Evolutionary conservation across 2,113 vertebrate species (phyloP).

Genomic region (Semnornis frantzii): DNA sequence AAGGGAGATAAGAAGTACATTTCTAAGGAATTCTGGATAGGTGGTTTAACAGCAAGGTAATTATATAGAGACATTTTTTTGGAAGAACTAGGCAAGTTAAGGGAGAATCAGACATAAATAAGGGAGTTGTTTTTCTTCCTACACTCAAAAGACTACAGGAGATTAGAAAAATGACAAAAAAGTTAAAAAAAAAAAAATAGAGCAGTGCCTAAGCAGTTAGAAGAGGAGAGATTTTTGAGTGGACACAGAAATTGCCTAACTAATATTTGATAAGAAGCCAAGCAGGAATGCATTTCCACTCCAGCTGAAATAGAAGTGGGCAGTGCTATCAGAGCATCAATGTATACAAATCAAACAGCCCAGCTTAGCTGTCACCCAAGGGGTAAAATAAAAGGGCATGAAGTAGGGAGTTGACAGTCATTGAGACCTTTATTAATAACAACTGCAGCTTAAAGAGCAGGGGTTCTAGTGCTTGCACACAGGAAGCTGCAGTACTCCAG

Average conservation of each 20-base stretch:
- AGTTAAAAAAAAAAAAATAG: not conserved
- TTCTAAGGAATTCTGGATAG: conserved; percentile 55
- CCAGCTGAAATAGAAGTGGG: conserved; percentile 20
- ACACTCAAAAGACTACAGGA: not conserved
- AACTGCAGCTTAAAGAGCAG: not conserved
- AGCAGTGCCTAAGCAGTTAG: not conserved
- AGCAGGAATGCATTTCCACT: conserved; percentile 18
- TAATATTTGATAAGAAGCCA: conserved; percentile 6
- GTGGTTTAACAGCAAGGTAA: conserved; percentile 25
- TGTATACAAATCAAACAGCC: conserved; percentile 54
- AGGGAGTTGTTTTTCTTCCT: conserved; percentile 22
- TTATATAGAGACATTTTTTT: conserved; percentile 35
- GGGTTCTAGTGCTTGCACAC: not conserved
- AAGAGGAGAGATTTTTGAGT: conserved; percentile 8
- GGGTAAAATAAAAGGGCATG: conserved; percentile 55
- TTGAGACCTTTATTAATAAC: conserved; percentile 58
- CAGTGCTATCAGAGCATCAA: conserved; percentile 38
- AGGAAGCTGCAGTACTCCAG: conserved; percentile 18
- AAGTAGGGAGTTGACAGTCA: conserved; percentile 62
- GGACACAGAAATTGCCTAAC: not conserved
- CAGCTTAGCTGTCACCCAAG: conserved; percentile 42
- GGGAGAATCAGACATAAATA: not conserved
- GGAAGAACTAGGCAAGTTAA: conserved; percentile 1
- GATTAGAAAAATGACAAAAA: conserved; percentile 26
- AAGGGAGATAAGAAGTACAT: conserved; percentile 60